Evolutionary conservation across 2,888 invertebrate species (phyloP).

Genomic region (Chorisops tibialis): DNA sequence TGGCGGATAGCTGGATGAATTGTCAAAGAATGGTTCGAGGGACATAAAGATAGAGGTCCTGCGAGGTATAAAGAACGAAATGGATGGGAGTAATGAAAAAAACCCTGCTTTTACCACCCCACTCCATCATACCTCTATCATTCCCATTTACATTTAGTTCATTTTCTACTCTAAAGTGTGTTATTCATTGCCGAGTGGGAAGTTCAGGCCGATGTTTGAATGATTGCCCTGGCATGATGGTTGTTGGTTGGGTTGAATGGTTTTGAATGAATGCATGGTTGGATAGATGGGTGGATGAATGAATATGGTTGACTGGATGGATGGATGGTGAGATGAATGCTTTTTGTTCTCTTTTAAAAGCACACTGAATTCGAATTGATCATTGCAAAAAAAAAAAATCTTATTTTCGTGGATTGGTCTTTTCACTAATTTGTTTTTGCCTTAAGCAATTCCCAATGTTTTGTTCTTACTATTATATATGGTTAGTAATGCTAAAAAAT

Average conservation of each 20-base stretch:
- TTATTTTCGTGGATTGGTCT: too few relatives aligned
- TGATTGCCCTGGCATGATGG: slow-evolving; percentile 33
- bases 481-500: too few relatives aligned
- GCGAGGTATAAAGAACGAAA: not conserved
- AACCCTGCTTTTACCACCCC: too few relatives aligned
- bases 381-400: too few relatives aligned
- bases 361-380: too few relatives aligned
- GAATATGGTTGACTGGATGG: slow-evolving; percentile 30
- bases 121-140: slow-evolving; percentile 4
- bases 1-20: slow-evolving; percentile 18
- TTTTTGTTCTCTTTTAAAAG: slow-evolving; percentile 10
- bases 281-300: slow-evolving; percentile 25
- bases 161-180: slow-evolving; percentile 27
- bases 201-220: slow-evolving; percentile 27
- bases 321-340: slow-evolving; percentile 33
- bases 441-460: too few relatives aligned
- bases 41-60: slow-evolving; percentile 8
- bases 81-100: not conserved
- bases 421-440: too few relatives aligned
- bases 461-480: too few relatives aligned
- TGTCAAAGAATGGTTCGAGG: slow-evolving; percentile 18
- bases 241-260: slow-evolving; percentile 33
- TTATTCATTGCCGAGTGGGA: slow-evolving; percentile 29
- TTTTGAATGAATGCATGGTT: slow-evolving; percentile 29
- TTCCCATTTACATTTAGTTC: slow-evolving; percentile 21